These are phyloP conservation scores for Bombus turneri DNA, from an alignment of 1,140 invertebrate species.

Conservation along the genomic window DNA sequence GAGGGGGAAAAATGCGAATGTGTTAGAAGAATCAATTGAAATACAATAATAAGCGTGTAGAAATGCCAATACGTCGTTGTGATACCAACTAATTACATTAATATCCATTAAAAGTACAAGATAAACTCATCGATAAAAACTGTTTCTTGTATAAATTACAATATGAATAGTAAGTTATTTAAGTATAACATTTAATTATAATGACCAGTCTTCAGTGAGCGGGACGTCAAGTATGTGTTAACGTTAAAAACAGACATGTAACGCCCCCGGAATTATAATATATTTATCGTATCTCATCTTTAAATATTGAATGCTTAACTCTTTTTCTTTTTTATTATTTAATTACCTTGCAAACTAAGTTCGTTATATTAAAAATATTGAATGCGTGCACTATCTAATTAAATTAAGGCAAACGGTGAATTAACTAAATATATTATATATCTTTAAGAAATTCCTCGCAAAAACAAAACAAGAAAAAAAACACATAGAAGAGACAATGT, in stretches of 20 bases:
- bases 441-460: conserved; percentile 27
- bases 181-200: conserved; percentile 79
- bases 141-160: conserved; percentile 57
- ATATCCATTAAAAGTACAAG: conserved; percentile 51
- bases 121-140: conserved; percentile 60
- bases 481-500: conserved; percentile 14
- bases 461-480: conserved; percentile 29
- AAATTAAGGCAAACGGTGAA: conserved; percentile 63
- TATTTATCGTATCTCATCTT: conserved; percentile 55
- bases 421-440: conserved; percentile 49
- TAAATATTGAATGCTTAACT: conserved; percentile 64
- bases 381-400: conserved; percentile 67
- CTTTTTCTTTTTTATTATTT: conserved; percentile 4
- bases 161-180: conserved; percentile 71
- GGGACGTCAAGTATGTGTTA: conserved; percentile 69
- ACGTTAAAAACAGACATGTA: conserved; percentile 63
- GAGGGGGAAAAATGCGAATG: conserved; percentile 48
- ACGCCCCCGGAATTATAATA: conserved; percentile 68
- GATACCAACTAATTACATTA: conserved; percentile 59
- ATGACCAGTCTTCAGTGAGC: conserved; percentile 79
- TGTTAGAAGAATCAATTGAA: conserved; percentile 31
- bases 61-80: conserved; percentile 60
- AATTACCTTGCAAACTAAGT: conserved; percentile 46
- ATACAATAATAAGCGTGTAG: conserved; percentile 28
- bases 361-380: conserved; percentile 48